A percentile compares a stretch with the other conserved stretches of the same genome.
These are phyloP conservation scores for Vollenhovia emeryi DNA, from an alignment of 1,140 invertebrate species.

Conservation along the genomic window DNA sequence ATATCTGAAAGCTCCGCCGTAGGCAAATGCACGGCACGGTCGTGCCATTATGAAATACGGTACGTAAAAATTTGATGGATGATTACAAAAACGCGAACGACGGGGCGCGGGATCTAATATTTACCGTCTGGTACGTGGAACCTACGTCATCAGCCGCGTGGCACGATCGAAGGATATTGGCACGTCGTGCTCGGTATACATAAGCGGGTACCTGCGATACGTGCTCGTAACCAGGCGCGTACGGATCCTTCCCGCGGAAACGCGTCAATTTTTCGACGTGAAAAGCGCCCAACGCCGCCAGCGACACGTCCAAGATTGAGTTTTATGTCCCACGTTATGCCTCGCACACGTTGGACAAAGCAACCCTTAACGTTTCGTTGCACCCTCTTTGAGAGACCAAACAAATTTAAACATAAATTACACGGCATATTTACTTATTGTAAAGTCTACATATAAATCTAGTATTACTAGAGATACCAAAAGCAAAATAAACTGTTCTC, in stretches of 20 bases:
- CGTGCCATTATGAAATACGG: slow-evolving; percentile 40
- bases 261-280: slow-evolving; percentile 40
- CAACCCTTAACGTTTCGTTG: not conserved
- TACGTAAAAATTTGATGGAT: slow-evolving; percentile 45
- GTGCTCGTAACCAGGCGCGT: slow-evolving; percentile 14
- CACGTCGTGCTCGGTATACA: slow-evolving; percentile 37
- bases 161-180: slow-evolving; percentile 51
- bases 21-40: not conserved
- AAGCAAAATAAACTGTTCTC: not conserved
- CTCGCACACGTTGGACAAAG: not conserved
- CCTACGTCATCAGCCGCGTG: slow-evolving; percentile 36
- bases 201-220: slow-evolving; percentile 31
- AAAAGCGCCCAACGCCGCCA: slow-evolving; percentile 53
- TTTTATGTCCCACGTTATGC: slow-evolving; percentile 7
- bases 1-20: not conserved
- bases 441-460: not conserved
- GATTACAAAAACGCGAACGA: slow-evolving; percentile 36
- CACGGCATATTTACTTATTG: not conserved
- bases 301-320: slow-evolving; percentile 56
- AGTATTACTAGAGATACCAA: not conserved
- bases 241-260: slow-evolving; percentile 39
- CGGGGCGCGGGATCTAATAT: slow-evolving; percentile 19
- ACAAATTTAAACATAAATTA: not conserved
- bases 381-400: not conserved
- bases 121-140: slow-evolving; percentile 45